A percentile compares a stretch with the other conserved stretches of the same genome.
Evolutionary conservation across 2,888 invertebrate genomes (phyloP).

Genomic region (Myopa testacea): DNA sequence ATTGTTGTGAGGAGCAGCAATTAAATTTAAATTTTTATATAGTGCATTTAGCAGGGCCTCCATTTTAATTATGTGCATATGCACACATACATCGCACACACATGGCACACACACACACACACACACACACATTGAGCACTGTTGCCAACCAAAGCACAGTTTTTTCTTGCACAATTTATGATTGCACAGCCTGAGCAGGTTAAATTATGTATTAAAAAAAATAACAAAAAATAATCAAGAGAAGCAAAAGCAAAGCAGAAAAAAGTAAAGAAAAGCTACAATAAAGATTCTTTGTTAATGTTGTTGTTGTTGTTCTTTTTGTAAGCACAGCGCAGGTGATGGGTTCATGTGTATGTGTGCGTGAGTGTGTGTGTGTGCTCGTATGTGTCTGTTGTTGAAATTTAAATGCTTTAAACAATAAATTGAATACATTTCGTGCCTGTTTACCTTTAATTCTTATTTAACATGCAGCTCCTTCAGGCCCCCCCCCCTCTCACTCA

Average conservation of each 20-base stretch:
- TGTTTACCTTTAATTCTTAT: slow-evolving; percentile 29
- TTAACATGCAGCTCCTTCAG: slow-evolving; percentile 12
- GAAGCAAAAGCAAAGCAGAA: background rate
- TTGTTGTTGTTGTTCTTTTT: background rate
- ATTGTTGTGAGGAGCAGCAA: slow-evolving; percentile 12
- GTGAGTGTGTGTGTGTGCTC: background rate
- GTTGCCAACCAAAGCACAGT: slow-evolving; percentile 11
- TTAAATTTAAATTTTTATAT: slow-evolving; percentile 36
- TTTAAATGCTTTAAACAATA: slow-evolving; percentile 46
- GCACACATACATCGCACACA: background rate
- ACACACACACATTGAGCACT: slow-evolving; percentile 1
- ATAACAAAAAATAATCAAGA: background rate
- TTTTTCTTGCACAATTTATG: slow-evolving; percentile 29
- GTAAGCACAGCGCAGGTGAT: background rate
- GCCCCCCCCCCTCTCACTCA: background rate
- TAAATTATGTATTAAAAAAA: slow-evolving; percentile 1
- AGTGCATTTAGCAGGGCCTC: slow-evolving; percentile 21
- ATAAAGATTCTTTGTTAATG: background rate
- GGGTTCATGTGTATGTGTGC: background rate
- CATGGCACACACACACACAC: slow-evolving; percentile 4
- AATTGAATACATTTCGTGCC: slow-evolving; percentile 40
- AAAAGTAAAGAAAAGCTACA: slow-evolving; percentile 2
- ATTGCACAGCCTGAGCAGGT: slow-evolving; percentile 26
- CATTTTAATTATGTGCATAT: background rate
- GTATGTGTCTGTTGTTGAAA: slow-evolving; percentile 37